These are phyloP conservation scores for Helicorthomorpha holstii DNA, from an alignment of 1,140 invertebrate genomes.

Conservation along the genomic window DNA sequence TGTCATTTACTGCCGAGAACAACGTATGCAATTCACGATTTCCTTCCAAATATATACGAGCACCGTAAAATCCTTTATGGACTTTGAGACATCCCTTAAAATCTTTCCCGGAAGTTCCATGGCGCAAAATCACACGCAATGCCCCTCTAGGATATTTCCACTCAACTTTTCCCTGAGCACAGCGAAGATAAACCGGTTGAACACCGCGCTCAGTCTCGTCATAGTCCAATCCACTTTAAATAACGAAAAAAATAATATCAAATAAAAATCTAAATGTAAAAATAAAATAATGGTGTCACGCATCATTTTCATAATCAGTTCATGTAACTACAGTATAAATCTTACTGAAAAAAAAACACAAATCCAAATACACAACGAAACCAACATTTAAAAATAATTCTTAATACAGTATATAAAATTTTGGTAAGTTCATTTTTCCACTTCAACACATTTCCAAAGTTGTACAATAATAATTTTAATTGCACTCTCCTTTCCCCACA, in stretches of 20 bases:
- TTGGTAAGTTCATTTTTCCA: too few species aligned
- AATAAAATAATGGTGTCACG: too few species aligned
- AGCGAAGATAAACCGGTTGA: conserved; percentile 56
- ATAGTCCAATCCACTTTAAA: conserved; percentile 5
- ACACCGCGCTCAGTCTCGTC: conserved; percentile 35
- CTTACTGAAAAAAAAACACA: too few species aligned
- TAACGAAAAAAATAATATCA: background rate
- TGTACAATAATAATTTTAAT: too few species aligned
- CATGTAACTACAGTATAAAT: too few species aligned
- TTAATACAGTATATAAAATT: too few species aligned
- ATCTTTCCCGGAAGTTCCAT: conserved; percentile 28
- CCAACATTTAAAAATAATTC: too few species aligned
- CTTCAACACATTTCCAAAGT: too few species aligned
- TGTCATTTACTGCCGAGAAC: conserved; percentile 40
- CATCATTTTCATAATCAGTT: too few species aligned
- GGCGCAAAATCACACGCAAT: conserved; percentile 43
- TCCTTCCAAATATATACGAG: conserved; percentile 50
- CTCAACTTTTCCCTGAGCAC: conserved; percentile 44
- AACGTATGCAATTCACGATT: conserved; percentile 39
- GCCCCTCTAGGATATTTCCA: conserved; percentile 61
- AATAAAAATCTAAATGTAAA: too few species aligned
- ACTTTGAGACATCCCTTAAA: conserved; percentile 29
- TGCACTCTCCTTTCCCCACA: too few species aligned
- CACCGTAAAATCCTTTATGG: conserved; percentile 23
- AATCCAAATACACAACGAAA: too few species aligned